These are phyloP conservation scores for Periophthalmus modestus DNA, from an alignment of 2,113 vertebrate genomes.

Conservation along the genomic window DNA sequence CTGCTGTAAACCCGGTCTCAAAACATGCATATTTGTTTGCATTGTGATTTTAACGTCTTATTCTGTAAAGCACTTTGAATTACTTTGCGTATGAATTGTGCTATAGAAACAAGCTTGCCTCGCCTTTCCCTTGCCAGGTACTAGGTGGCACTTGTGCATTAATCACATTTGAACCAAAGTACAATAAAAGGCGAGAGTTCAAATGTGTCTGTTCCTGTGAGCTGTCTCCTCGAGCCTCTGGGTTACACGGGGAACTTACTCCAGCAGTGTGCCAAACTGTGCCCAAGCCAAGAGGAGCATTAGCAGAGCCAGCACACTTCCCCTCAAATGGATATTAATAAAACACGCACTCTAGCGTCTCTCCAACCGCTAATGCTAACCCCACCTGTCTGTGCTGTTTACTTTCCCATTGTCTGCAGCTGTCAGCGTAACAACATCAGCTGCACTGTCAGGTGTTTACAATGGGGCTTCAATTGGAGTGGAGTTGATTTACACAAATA, in stretches of 20 bases:
- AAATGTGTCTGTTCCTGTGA: constrained; percentile 21
- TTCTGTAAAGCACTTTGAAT: no score
- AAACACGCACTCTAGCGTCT: constrained; percentile 55
- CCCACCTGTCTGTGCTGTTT: constrained; percentile 47
- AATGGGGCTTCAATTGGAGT: no score
- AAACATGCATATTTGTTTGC: no score
- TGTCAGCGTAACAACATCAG: constrained; percentile 61
- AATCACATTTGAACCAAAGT: constrained; percentile 16
- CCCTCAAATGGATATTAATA: constrained; percentile 72
- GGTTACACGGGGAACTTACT: constrained; percentile 56
- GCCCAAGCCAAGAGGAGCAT: constrained; percentile 72
- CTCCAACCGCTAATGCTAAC: constrained; percentile 44
- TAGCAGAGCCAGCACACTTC: constrained; percentile 52
- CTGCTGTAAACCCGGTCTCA: no score
- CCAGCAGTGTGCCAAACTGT: constrained; percentile 62
- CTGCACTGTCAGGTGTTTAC: constrained; percentile 64
- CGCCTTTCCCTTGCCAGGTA: no score
- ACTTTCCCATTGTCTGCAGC: constrained; percentile 48
- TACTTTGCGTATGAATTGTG: no score
- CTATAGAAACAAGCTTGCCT: no score
- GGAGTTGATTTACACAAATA: no score
- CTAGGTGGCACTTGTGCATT: background rate
- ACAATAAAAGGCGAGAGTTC: constrained; percentile 23
- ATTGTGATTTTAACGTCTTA: no score
- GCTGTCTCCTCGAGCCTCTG: constrained; percentile 48